Base-by-base conservation (phyloP, 2,797 vertebrate genomes). In the Uromys caudimaculatus region DNA sequence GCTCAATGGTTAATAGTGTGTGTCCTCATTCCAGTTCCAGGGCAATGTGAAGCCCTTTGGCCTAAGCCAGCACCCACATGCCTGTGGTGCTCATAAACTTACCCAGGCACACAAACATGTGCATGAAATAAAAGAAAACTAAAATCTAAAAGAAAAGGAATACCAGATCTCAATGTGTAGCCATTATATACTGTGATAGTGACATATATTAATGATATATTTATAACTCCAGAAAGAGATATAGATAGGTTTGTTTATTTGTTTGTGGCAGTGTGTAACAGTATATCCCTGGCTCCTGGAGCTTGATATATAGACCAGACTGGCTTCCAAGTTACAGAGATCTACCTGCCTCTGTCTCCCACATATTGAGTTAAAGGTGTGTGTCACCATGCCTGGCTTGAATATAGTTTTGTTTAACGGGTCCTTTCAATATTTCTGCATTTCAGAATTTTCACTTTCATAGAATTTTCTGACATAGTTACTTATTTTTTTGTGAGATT, bases 401-500 rank as follows among this genome's bases (percentile, higher is more conserved):
- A 29, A 24, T 38, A 27, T 0, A 38, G 9, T 92, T 96, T 94
- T 91, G 27, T 78, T 94, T 73, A 44, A 69, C 1, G 47, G 77
- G 50, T 79, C 11, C 7, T 92, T 95, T 94, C 56, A 67, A 23
- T 82, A 56, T 56, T 88, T 32, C 14, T 71, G 24, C 44, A 64
- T 75, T 44, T 93, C 71, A 85, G 56, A 21, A 62, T 94, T 94
- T 91, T 92, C 9, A 76, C 0, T 86, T 96, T 95, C 90, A 84
- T 92, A 96, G 12, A 86, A 2, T 93, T 96, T 95, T 94, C 76
- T 95, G 62, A 52, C 78, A 95, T 4, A 95, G 21, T 13, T 41
- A 56, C 62, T 85, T 92, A 75, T 58, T 58, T 97, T 97, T 97
- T 91, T 35, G 79, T 0, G 52, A 75, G 67, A 27, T 90, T 35